Base-by-base conservation (phyloP, 2,888 invertebrate genomes). In the Platycheirus albimanus region DNA sequence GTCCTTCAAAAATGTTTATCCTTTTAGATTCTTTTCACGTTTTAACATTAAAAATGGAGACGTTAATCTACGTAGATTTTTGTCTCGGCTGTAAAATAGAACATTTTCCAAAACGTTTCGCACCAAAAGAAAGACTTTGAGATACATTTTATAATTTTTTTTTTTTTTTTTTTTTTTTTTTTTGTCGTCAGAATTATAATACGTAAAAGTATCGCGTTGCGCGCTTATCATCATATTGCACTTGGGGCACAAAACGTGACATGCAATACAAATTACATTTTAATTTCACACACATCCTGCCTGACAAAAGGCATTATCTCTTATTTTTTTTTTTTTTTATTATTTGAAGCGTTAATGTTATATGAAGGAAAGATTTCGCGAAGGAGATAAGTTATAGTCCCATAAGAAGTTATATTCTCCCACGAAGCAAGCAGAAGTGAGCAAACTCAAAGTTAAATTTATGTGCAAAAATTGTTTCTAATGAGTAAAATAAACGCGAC, bases 211-310 rank as follows among this genome's bases (percentile, higher is more conserved):
- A 56, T 36, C 30, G 30, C 36, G 20, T 8, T 24, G 6, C 24
- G 8, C 24, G 41, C 58, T 70, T 70, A 70, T 70, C 70, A 58
- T 56, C 58, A 58, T 56, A 70, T 70, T 70, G 70, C 70, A 58
- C 41, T 70, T 38, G 38, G 17, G 41, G 30, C 30, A 33, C 28
- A 38, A 11, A 49, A 70, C 70, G 70, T 70, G 70, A 70, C 70
- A n/a, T 51, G 70, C 70, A 70, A 70, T 70, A 61, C 70, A 70
- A 70, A 70, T 70, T 70, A 70, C 70, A 70, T 61, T 49, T 70
- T 70, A 70, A 70, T 61, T 47, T 58, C 49, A 33, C 30, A 33
- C 30, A 33, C 30, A 33, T 33, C 30, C 38, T 41, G n/a, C 38
- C 38, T 13, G 38, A 41, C 3, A 41, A 41, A 41, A 41, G 38